phyloP scores from a whole-genome alignment of 2,888 invertebrate genomes.

The Iphiclides podalirius region DNA sequence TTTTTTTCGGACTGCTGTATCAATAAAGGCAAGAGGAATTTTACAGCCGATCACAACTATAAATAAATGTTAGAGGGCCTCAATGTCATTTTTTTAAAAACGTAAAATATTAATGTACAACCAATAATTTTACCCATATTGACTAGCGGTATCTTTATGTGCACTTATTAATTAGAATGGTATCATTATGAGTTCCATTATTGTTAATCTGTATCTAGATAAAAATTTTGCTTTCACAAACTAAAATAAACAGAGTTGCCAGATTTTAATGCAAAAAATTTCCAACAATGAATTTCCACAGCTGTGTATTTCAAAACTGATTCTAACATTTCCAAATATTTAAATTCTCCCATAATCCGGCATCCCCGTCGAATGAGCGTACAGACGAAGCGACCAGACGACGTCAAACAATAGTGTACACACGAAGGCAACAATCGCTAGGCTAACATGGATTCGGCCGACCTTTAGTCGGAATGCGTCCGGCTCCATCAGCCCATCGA shows the following conservation, averaged over 20 bases:
- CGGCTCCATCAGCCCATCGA: slow-evolving; percentile 67
- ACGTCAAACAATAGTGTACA: slow-evolving; percentile 11
- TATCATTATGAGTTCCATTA: not conserved
- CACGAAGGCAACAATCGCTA: slow-evolving; percentile 4
- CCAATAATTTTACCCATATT: slow-evolving; percentile 37
- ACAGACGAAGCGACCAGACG: slow-evolving; percentile 7
- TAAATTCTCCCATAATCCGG: too few relatives aligned
- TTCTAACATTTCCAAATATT: too few relatives aligned
- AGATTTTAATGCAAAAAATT: slow-evolving; percentile 3
- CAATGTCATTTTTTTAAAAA: too few relatives aligned
- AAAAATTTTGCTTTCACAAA: not conserved
- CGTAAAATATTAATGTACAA: slow-evolving; percentile 8
- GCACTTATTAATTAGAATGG: slow-evolving; percentile 33
- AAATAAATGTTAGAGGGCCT: not conserved
- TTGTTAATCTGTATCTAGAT: not conserved
- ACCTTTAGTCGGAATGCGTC: too few relatives aligned
- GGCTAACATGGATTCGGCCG: slow-evolving; percentile 28
- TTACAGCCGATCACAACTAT: not conserved
- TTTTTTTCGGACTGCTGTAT: too few relatives aligned
- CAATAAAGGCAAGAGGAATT: not conserved
- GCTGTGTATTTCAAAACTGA: too few relatives aligned
- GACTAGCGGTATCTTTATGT: slow-evolving; percentile 64
- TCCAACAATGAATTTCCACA: too few relatives aligned
- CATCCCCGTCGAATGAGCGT: slow-evolving; percentile 7
- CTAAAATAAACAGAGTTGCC: slow-evolving; percentile 13